Base-by-base conservation (phyloP, 2,888 invertebrate species). In the Eubasilissa splendida region DNA sequence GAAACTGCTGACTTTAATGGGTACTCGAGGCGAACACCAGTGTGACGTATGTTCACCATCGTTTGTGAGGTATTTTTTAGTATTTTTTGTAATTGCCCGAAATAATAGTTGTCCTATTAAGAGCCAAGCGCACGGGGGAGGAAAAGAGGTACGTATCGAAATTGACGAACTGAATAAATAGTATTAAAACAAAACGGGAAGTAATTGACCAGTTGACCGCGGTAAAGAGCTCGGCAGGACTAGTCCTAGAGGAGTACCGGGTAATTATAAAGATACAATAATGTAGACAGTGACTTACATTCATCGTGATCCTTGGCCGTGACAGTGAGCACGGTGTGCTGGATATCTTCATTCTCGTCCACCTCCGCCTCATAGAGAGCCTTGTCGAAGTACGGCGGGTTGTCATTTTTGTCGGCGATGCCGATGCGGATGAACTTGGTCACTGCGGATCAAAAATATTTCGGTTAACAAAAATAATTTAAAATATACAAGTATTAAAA, bases 351-450 rank as follows among this genome's bases (percentile, higher is more conserved):
- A 93, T 98, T 98, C 89, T 98, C 98, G 91, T 98, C 97, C 87
- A 98, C 98, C 90, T 97, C 97, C 86, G 98, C 98, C 90, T 97
- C 97, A 91, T 98, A 98, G 86, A 97, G 92, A 87, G 95, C 96
- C 91, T 98, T 98, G 92, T 97, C 97, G 92, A 99, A 99, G 90
- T 97, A 97, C 84, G 99, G 99, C 84, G 98, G 97, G 91, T 99
- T 99, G 93, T 99, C 99, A 94, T 99, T 99, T 92, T 98, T 98
- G 92, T 99, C 99, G 86, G 97, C 97, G 88, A 99, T 98, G 86
- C 97, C 97, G 90, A 99, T 98, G 86, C 98, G 97, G 90, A 98
- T 98, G 92, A 97, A 98, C 92, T 98, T 98, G 85, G 97, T 98
- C 90, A 98, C 98, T 98, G 93, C n/a, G 94, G 94, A 86, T 87